Percentiles rank a stretch among this genome's conserved stretches.
These are phyloP conservation scores for Pristionchus japonicus DNA, from an alignment of 2,888 invertebrate genomes.

Conservation along the genomic window DNA sequence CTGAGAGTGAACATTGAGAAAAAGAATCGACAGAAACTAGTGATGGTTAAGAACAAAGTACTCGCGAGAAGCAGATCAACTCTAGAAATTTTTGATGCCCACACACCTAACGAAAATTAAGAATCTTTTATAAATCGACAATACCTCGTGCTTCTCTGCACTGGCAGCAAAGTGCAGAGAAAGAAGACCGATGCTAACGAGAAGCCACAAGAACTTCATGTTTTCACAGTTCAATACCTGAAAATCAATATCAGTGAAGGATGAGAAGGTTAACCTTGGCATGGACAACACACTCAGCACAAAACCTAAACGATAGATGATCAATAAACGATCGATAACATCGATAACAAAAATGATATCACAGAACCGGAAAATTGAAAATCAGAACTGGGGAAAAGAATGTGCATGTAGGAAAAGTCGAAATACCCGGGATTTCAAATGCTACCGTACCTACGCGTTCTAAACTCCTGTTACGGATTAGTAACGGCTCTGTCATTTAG, in stretches of 20 bases:
- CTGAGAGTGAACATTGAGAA: background rate
- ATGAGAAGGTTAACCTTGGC: background rate
- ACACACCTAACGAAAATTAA: too few relatives aligned
- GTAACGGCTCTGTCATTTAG: background rate
- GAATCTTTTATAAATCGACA: too few relatives aligned
- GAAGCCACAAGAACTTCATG: slow-evolving; percentile 25
- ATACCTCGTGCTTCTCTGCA: slow-evolving; percentile 20
- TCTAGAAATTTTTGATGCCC: too few relatives aligned
- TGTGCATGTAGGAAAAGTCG: too few relatives aligned
- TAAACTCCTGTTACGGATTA: background rate
- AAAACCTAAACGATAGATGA: background rate
- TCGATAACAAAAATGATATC: background rate
- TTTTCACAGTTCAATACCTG: slow-evolving; percentile 28
- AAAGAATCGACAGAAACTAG: background rate
- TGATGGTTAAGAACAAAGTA: background rate
- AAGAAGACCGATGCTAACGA: background rate
- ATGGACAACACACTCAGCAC: background rate
- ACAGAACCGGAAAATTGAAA: too few relatives aligned
- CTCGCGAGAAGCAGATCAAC: background rate
- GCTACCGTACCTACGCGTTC: too few relatives aligned
- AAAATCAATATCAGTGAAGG: background rate
- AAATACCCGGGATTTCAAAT: too few relatives aligned
- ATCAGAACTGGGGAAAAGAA: too few relatives aligned
- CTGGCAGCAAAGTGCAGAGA: slow-evolving; percentile 1
- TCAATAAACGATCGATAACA: background rate